Evolutionary conservation across 2,797 vertebrate species (phyloP).

Genomic region (Hyperoplus immaculatus): DNA sequence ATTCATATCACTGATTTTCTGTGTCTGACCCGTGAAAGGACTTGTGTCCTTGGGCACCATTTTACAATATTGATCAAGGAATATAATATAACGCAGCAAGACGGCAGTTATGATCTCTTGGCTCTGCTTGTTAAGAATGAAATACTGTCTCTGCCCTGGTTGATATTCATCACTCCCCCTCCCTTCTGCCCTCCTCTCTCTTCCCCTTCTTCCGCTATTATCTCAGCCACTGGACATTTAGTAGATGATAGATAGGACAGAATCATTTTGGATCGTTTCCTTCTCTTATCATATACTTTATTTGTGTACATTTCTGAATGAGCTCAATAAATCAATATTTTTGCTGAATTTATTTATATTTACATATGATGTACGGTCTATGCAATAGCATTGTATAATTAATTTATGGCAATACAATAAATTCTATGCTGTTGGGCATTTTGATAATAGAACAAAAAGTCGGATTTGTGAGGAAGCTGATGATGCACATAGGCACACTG

Average conservation of each 20-base stretch:
- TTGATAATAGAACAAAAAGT: background rate
- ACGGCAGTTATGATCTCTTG: constrained; percentile 26
- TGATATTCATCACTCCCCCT: constrained; percentile 6
- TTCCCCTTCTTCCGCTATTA: background rate
- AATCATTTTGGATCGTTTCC: too few species aligned
- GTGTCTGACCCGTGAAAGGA: constrained; percentile 6
- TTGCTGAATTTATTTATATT: background rate
- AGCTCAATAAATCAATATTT: too few species aligned
- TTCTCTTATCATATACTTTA: too few species aligned
- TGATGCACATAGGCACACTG: background rate
- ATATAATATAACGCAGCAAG: constrained; percentile 35
- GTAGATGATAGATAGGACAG: too few species aligned
- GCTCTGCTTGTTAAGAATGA: constrained; percentile 40
- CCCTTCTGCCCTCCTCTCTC: background rate
- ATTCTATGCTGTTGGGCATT: background rate
- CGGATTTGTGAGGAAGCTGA: background rate
- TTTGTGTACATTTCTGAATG: too few species aligned
- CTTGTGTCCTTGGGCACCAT: constrained; percentile 38
- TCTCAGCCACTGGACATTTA: background rate
- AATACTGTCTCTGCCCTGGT: constrained; percentile 11
- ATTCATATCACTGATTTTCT: background rate
- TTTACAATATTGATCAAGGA: constrained; percentile 45
- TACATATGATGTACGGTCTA: background rate
- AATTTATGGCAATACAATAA: background rate
- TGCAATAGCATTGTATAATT: background rate